These are phyloP conservation scores for Scolanthus callimorphus DNA, from an alignment of 92 coral and sea anemone species.

Conservation along the genomic window DNA sequence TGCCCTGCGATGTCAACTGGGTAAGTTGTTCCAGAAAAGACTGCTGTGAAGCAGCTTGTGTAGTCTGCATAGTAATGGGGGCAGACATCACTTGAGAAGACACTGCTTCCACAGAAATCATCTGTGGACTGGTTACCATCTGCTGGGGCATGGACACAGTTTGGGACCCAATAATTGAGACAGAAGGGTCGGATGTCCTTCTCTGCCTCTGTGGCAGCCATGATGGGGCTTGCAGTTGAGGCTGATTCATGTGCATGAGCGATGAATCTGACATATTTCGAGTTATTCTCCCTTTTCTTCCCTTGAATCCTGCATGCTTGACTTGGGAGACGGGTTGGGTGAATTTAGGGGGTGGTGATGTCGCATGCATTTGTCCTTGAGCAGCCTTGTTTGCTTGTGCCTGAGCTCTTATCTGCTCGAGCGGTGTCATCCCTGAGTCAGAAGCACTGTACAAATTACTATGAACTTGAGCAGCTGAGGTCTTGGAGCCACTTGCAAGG, in stretches of 20 bases:
- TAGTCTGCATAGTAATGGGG: background rate
- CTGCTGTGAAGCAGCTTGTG: background rate
- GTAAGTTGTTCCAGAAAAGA: background rate
- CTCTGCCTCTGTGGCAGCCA: slow-evolving; percentile 31
- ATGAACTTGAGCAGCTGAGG: slow-evolving; percentile 17
- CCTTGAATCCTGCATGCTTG: slow-evolving; percentile 18
- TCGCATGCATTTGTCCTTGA: background rate
- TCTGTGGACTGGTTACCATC: too few species aligned
- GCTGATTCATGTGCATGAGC: slow-evolving; percentile 60
- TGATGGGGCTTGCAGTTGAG: slow-evolving; percentile 4
- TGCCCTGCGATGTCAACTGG: background rate
- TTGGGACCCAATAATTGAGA: too few species aligned
- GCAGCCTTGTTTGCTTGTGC: slow-evolving; percentile 20
- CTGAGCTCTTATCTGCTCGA: slow-evolving; percentile 27
- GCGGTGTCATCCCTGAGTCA: slow-evolving; percentile 18
- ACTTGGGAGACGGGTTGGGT: background rate
- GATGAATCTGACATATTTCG: slow-evolving; percentile 97
- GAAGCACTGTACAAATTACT: slow-evolving; percentile 4
- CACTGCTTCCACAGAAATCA: too few species aligned
- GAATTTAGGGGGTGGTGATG: background rate
- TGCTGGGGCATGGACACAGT: too few species aligned
- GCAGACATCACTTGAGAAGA: background rate
- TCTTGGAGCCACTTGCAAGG: slow-evolving; percentile 36
- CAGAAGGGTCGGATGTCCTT: slow-evolving; percentile 57
- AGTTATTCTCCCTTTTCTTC: slow-evolving; percentile 70